A percentile compares a stretch with the other conserved stretches of the same genome.
phyloP scores from a whole-genome alignment of 1,140 invertebrate genomes.

The Zaprionus inermis region DNA sequence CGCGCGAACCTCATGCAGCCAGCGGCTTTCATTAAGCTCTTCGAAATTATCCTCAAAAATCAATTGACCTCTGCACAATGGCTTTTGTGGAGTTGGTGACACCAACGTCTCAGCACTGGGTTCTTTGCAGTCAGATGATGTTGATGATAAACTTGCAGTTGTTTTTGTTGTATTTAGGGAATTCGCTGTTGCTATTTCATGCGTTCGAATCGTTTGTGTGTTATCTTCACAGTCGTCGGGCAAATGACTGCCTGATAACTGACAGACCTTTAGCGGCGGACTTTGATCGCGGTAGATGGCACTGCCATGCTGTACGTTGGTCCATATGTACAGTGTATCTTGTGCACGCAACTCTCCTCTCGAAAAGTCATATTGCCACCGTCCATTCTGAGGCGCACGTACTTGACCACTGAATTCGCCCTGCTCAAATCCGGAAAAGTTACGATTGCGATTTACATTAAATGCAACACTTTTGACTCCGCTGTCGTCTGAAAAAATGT shows the following conservation, averaged over 20 bases:
- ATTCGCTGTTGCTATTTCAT: conserved; percentile 7
- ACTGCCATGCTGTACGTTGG: conserved; percentile 66
- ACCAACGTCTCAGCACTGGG: conserved; percentile 32
- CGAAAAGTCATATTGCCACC: conserved; percentile 56
- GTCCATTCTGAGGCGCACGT: conserved; percentile 39
- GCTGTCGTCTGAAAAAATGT: conserved; percentile 52
- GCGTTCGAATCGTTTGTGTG: not conserved
- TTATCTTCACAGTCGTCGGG: conserved; percentile 31
- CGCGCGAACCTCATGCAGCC: conserved; percentile 62
- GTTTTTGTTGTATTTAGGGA: not conserved
- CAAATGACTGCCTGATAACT: conserved; percentile 40
- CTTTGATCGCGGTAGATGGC: conserved; percentile 54
- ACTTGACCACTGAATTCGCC: conserved; percentile 60
- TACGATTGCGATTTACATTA: conserved; percentile 76
- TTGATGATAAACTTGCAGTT: not conserved
- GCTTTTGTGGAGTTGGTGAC: conserved; percentile 9
- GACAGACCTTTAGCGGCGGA: conserved; percentile 42
- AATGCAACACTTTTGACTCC: conserved; percentile 72
- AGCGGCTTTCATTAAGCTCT: conserved; percentile 60
- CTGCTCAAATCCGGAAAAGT: conserved; percentile 64
- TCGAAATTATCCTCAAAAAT: conserved; percentile 75
- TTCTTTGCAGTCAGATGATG: conserved; percentile 1
- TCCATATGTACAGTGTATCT: conserved; percentile 70
- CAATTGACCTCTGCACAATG: conserved; percentile 62
- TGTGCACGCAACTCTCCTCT: conserved; percentile 42